Evolutionary conservation across 2,113 vertebrate species (phyloP).

Genomic region (Nettapus auritus): DNA sequence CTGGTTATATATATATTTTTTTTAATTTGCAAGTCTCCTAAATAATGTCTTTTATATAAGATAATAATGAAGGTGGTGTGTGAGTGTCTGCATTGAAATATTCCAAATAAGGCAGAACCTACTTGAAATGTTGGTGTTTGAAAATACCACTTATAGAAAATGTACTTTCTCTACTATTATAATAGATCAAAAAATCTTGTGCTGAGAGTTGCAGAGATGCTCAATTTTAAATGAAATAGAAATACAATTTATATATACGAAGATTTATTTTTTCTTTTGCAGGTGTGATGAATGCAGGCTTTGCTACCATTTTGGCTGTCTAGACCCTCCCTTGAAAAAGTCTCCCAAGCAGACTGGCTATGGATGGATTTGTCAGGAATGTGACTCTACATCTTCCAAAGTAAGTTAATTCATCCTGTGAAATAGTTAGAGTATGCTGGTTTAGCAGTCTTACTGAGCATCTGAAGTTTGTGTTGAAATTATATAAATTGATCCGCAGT

Average conservation of each 20-base stretch:
- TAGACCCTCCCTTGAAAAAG: constrained; percentile 99
- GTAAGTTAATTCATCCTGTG: constrained; percentile 76
- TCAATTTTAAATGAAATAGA: constrained; percentile 13
- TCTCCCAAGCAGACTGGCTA: constrained; percentile 98
- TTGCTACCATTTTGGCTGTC: constrained; percentile 97
- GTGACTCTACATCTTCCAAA: constrained; percentile 96
- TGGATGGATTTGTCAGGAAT: constrained; percentile 99
- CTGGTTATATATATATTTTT: not conserved
- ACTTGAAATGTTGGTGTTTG: not conserved
- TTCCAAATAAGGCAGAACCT: not conserved
- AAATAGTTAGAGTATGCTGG: not conserved
- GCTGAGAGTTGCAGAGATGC: not conserved
- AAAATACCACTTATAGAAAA: constrained; percentile 3
- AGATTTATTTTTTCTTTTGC: constrained; percentile 33
- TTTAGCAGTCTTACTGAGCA: not conserved
- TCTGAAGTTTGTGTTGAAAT: not conserved
- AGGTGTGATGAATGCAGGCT: constrained; percentile 97
- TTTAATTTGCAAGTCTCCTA: not conserved
- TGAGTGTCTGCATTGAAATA: constrained; percentile 12
- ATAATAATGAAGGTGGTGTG: not conserved
- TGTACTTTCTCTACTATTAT: constrained; percentile 23
- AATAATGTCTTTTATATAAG: not conserved
- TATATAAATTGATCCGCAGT: not conserved
- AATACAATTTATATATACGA: constrained; percentile 9
- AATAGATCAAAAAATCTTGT: not conserved